These are phyloP conservation scores for Paramormyrops kingsleyae DNA, from an alignment of 2,113 vertebrate genomes.

Conservation along the genomic window DNA sequence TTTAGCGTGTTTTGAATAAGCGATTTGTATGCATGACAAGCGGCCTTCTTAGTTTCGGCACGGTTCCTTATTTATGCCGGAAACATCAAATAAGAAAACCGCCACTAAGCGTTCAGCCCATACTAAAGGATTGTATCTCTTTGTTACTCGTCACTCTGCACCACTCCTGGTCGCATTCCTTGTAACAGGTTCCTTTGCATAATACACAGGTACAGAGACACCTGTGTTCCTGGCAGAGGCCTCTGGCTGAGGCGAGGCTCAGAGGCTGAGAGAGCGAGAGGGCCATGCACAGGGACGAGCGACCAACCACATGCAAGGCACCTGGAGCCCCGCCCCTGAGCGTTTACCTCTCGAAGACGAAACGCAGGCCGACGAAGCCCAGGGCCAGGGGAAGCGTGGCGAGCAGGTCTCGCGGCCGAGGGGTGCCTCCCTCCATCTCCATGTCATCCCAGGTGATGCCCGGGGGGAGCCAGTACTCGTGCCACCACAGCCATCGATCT, in stretches of 20 bases:
- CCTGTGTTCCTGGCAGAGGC: neutral
- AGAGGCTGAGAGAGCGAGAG: neutral
- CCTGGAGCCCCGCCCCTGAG: neutral
- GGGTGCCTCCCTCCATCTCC: conserved; percentile 54
- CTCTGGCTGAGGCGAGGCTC: neutral
- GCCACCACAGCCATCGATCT: conserved; percentile 75
- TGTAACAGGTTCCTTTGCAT: neutral
- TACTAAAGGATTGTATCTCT: conserved; percentile 25
- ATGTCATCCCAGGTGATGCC: conserved; percentile 72
- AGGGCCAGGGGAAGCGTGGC: conserved; percentile 69
- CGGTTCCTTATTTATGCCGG: neutral
- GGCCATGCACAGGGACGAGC: neutral
- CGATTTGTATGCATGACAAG: neutral
- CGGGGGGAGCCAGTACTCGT: conserved; percentile 77
- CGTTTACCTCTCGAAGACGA: conserved; percentile 76
- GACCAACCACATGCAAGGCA: neutral
- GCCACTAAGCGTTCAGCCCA: neutral
- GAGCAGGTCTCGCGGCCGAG: conserved; percentile 68
- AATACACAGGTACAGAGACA: neutral
- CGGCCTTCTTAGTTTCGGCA: neutral
- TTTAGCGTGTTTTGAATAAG: neutral
- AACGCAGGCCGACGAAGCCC: conserved; percentile 62
- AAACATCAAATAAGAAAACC: conserved; percentile 14
- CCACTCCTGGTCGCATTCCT: neutral
- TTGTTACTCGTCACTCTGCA: neutral